Evolutionary conservation across 2,888 invertebrate species (phyloP), one percentile per base, ranked within the genome.

Genomic region (Melipona bicolor): DNA sequence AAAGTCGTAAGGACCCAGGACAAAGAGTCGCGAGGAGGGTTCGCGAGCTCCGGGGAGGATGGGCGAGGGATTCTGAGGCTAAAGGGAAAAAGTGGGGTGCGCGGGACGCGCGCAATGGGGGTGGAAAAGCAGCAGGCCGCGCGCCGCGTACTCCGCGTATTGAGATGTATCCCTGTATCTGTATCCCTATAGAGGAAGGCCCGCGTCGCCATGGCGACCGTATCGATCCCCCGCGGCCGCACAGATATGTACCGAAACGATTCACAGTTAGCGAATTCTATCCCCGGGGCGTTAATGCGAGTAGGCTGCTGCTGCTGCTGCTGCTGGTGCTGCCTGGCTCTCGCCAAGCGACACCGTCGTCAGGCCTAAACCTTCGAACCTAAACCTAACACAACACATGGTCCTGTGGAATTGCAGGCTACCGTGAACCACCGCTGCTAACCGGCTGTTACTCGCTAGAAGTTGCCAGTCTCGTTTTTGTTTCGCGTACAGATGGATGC

Each of bases 141-240:
- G 72, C 77, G 79, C 72, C 49, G 72, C 77, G 79, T 75, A 62
- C 84, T 88, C 86, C 43, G 43, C 43, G 88, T 86, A 89, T 89
- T 86, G 89, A 89, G 89, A 89, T 89, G 86, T 89, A 89, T 89
- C 86, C 83, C 84, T 88, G 88, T 91, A 90, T 88, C 88, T 88
- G 88, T 88, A 88, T 89, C 87, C 87, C 89, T 91, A 88, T 84
- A 87, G 86, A 89, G 89, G 85, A 87, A 86, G 90, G 87, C 90
- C 86, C 86, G 89, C 86, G 94, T 94, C 88, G 90, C 90, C 92
- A 94, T 94, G 91, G 90, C 91, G 89, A 93, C 93, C 88, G 92
- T 93, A 94, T 94, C 94, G 94, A 94, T 93, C 93, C 93, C 91
- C 84, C 89, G 75, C 87, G 78, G 86, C 78, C 90, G 90, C 88